These are phyloP conservation scores for Leptodactylus fuscus DNA, from an alignment of 2,113 vertebrate species.

Conservation along the genomic window DNA sequence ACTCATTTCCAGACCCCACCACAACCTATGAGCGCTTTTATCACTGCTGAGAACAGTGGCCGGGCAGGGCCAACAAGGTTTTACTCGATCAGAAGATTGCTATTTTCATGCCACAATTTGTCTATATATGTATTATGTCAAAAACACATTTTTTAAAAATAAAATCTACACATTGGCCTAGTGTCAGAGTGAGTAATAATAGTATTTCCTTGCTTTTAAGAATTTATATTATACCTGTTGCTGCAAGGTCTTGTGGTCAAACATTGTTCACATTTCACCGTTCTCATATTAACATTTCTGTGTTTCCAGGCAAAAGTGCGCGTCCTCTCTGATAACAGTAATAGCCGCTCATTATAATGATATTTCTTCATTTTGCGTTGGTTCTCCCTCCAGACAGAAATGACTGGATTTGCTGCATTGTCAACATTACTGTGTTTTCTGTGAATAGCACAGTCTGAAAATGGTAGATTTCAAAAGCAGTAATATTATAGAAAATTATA, in stretches of 20 bases:
- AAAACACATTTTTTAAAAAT: too few relatives aligned
- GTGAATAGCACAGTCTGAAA: too few relatives aligned
- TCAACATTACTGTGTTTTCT: background rate
- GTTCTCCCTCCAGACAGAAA: background rate
- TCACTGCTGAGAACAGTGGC: too few relatives aligned
- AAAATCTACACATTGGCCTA: too few relatives aligned
- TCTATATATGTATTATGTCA: too few relatives aligned
- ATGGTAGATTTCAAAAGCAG: background rate
- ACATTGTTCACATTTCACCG: background rate
- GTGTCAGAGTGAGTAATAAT: too few relatives aligned
- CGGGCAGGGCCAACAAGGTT: too few relatives aligned
- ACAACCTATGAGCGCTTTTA: too few relatives aligned
- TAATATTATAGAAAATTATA: background rate
- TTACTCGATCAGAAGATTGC: too few relatives aligned
- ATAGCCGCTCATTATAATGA: background rate
- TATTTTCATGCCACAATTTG: too few relatives aligned
- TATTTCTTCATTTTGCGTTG: background rate
- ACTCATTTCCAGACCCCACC: too few relatives aligned
- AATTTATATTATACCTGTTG: background rate
- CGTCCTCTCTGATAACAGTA: background rate
- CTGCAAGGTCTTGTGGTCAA: background rate
- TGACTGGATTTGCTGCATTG: background rate
- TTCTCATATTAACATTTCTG: background rate
- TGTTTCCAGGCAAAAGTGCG: background rate
- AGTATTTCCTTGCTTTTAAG: too few relatives aligned